phyloP scores from a whole-genome alignment of 2,113 vertebrate species.

The Haemorhous mexicanus region DNA sequence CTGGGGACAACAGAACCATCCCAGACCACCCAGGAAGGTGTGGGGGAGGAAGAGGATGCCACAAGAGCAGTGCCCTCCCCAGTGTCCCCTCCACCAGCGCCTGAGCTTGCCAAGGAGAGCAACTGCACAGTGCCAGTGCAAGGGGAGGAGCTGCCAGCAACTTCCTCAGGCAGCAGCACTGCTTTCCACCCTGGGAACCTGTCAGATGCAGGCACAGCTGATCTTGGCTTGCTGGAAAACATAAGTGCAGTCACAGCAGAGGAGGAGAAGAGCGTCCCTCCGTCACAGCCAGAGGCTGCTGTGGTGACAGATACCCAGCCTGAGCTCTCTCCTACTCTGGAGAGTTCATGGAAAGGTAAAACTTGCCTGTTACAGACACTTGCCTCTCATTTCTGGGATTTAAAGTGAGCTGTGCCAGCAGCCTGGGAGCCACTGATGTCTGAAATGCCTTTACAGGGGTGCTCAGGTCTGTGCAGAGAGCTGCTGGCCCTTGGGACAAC shows the following conservation, averaged over 20 bases:
- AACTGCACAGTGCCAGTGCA: not conserved
- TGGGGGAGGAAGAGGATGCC: not conserved
- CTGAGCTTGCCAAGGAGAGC: not conserved
- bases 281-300: not conserved
- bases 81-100: not conserved
- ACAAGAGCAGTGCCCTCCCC: not conserved
- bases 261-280: not conserved
- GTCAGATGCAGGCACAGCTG: not conserved
- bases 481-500: not conserved
- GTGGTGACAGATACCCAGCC: conserved; percentile 17
- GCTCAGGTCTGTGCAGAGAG: not conserved
- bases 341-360: conserved; percentile 69
- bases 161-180: not conserved
- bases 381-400: not conserved
- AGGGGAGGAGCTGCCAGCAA: not conserved
- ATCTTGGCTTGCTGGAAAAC: not conserved
- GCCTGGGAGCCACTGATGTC: not conserved
- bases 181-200: not conserved
- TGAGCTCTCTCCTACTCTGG: not conserved
- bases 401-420: not conserved
- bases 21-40: not conserved
- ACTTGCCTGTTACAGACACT: not conserved
- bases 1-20: not conserved
- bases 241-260: not conserved
- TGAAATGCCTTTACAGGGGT: not conserved